phyloP scores from a whole-genome alignment of 2,113 vertebrate genomes.

The Turdus rufiventris region DNA sequence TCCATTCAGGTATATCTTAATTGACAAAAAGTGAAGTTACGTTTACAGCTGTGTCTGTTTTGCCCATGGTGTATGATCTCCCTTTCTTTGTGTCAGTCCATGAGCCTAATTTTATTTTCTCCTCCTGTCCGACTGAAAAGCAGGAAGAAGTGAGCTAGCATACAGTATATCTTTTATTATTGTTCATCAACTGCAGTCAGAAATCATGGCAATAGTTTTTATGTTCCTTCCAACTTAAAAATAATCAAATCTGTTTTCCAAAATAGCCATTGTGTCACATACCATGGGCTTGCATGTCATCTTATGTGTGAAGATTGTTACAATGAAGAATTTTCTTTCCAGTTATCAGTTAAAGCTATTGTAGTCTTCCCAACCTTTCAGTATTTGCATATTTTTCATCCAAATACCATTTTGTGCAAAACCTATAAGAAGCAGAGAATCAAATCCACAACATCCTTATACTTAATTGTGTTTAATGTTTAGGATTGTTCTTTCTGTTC shows the following conservation, averaged over 20 bases:
- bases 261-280: not conserved
- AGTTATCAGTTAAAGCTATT: not conserved
- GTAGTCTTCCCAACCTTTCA: not conserved
- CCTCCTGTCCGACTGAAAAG: not conserved
- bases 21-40: not conserved
- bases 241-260: not conserved
- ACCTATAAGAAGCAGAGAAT: not conserved
- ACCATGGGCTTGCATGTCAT: not conserved
- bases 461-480: not conserved
- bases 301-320: not conserved
- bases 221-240: not conserved
- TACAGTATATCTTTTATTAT: not conserved
- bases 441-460: not conserved
- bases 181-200: not conserved
- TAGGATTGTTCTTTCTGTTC: not conserved
- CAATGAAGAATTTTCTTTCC: not conserved
- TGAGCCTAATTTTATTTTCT: not conserved
- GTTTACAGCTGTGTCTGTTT: not conserved
- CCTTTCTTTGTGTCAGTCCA: not conserved
- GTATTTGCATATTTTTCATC: not conserved
- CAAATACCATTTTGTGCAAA: not conserved
- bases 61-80: not conserved
- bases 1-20: not conserved
- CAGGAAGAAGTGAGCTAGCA: rapidly evolving
- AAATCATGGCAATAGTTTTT: not conserved